Evolutionary conservation across 1,140 invertebrate genomes (phyloP).

Genomic region (Helicoverpa armigera): DNA sequence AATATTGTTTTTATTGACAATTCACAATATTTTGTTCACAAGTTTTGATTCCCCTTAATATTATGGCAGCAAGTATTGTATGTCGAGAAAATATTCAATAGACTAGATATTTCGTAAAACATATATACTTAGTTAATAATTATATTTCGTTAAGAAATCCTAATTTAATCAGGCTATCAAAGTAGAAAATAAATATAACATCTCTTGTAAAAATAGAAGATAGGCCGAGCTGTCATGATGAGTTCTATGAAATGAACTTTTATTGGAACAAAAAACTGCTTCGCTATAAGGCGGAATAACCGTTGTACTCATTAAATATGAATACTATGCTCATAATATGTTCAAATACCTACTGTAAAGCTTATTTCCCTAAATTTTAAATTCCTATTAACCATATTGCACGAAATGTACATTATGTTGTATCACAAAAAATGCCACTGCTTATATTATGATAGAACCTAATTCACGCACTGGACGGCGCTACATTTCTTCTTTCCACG

Average conservation of each 20-base stretch:
- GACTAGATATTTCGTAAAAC: slow-evolving; percentile 45
- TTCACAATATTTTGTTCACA: slow-evolving; percentile 80
- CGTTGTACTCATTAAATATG: neutral
- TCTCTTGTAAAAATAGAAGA: no score
- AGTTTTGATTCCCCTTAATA: slow-evolving; percentile 63
- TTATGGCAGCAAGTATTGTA: slow-evolving; percentile 70
- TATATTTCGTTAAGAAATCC: neutral
- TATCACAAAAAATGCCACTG: slow-evolving; percentile 21
- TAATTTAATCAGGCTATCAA: no score
- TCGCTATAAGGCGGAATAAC: no score
- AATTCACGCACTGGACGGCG: slow-evolving; percentile 37
- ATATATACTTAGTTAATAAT: neutral
- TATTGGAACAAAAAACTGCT: no score
- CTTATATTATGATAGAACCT: neutral
- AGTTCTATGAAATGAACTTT: no score
- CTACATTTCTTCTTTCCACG: slow-evolving; percentile 85
- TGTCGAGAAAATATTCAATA: slow-evolving; percentile 45
- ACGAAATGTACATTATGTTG: slow-evolving; percentile 17
- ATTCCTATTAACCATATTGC: slow-evolving; percentile 11
- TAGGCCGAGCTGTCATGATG: no score
- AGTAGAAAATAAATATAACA: no score
- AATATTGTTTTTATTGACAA: slow-evolving; percentile 68
- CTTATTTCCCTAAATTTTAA: slow-evolving; percentile 19
- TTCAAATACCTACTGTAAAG: neutral
- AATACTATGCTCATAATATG: neutral